Evolutionary conservation across 2,113 vertebrate genomes (phyloP).

Genomic region (Takifugu flavidus): DNA sequence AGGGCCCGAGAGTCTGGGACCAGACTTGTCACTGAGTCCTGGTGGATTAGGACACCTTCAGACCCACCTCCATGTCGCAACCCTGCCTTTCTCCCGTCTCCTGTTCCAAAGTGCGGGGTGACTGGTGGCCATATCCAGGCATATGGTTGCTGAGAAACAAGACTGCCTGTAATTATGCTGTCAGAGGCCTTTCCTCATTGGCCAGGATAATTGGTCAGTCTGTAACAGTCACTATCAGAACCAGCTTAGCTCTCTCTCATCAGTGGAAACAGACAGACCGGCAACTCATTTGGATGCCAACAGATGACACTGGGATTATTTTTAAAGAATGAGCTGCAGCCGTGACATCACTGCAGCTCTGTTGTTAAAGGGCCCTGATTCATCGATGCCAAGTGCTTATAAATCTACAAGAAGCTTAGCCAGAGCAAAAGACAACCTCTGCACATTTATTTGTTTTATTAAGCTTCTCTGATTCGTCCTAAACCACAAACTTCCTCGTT

Average conservation of each 20-base stretch:
- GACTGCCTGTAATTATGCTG: constrained; percentile 68
- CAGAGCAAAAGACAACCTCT: background rate
- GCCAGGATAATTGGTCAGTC: constrained; percentile 67
- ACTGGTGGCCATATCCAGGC: constrained; percentile 48
- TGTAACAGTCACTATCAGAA: constrained; percentile 68
- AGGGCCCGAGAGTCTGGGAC: constrained; percentile 63
- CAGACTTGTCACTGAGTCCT: constrained; percentile 55
- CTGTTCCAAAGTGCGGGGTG: constrained; percentile 38
- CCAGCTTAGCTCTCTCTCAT: constrained; percentile 52
- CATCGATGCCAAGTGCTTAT: background rate
- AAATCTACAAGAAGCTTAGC: background rate
- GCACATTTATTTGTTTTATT: constrained; percentile 1
- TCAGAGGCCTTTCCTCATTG: constrained; percentile 72
- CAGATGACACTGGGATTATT: constrained; percentile 26
- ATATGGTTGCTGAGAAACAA: constrained; percentile 47
- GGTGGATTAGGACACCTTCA: constrained; percentile 63
- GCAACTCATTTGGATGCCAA: constrained; percentile 42
- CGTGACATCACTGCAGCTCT: background rate
- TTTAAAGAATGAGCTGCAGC: constrained; percentile 9
- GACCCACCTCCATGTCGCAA: constrained; percentile 40
- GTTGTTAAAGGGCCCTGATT: background rate
- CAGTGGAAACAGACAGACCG: constrained; percentile 52
- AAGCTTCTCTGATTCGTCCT: constrained; percentile 28
- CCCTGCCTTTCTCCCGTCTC: constrained; percentile 35
- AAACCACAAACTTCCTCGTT: constrained; percentile 28